A percentile compares a stretch with the other conserved stretches of the same genome.
Conservation (phyloP, 2,113 vertebrate species). For the Henicopernis longicauda region DNA sequence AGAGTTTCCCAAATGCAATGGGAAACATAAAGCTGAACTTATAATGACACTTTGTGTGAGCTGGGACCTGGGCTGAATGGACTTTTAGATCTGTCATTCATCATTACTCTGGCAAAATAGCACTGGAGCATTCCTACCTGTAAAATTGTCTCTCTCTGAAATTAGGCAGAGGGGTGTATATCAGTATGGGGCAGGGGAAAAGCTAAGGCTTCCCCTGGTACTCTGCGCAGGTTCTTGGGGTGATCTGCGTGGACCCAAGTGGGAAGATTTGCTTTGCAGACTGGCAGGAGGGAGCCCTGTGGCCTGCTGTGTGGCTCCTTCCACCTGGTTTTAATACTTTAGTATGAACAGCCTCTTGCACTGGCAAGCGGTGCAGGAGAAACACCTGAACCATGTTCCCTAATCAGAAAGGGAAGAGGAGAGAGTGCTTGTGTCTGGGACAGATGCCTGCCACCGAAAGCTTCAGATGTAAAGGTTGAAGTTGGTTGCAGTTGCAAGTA, state of each 20-base stretch:
- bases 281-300: not conserved
- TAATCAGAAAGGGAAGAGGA: not conserved
- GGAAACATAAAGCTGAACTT: not conserved
- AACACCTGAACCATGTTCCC: not conserved
- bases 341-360: not conserved
- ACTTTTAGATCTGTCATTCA: not conserved
- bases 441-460: not conserved
- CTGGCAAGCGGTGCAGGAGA: not conserved
- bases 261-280: not conserved
- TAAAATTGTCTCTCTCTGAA: not conserved
- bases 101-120: not conserved
- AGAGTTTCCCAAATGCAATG: not conserved
- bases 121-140: not conserved
- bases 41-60: not conserved
- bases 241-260: accelerated
- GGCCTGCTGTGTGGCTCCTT: not conserved
- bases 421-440: not conserved
- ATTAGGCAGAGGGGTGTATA: not conserved
- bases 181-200: not conserved
- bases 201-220: not conserved
- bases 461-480: not conserved
- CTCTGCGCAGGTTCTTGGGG: not conserved
- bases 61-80: not conserved
- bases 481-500: not conserved
- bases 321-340: not conserved